These are phyloP conservation scores for Sycophila sp. DNA, from an alignment of 1,140 invertebrate genomes.

Conservation along the genomic window DNA sequence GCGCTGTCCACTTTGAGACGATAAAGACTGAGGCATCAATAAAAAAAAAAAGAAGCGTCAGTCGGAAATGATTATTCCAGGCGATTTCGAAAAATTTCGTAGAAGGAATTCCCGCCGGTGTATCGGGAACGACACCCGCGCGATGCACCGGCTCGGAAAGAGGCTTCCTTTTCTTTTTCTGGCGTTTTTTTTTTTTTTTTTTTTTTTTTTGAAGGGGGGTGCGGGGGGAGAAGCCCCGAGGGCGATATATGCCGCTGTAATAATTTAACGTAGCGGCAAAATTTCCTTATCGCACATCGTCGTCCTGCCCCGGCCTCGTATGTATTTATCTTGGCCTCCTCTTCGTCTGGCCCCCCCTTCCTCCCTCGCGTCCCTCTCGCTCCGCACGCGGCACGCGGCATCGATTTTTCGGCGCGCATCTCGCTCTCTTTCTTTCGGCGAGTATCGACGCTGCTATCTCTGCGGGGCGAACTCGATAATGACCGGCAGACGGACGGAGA, in stretches of 20 bases:
- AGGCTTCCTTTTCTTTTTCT: no score
- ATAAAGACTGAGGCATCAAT: no score
- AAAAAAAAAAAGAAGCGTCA: no score
- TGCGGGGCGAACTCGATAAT: constrained; percentile 10
- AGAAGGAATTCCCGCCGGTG: not conserved
- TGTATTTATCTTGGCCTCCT: constrained; percentile 26
- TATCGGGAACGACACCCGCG: not conserved
- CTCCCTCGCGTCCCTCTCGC: not conserved
- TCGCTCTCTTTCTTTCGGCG: not conserved
- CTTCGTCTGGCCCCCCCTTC: not conserved
- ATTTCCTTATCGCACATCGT: constrained; percentile 30
- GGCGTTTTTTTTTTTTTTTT: no score
- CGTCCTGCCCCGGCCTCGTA: not conserved
- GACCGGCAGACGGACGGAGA: constrained; percentile 15
- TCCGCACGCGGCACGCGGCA: not conserved
- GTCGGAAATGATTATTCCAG: no score
- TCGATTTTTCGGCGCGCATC: constrained; percentile 22
- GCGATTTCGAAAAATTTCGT: constrained; percentile 18
- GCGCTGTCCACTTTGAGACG: no score
- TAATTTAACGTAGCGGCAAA: constrained; percentile 24
- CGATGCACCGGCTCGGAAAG: not conserved
- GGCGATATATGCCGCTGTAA: constrained; percentile 1
- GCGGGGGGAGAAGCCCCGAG: not conserved
- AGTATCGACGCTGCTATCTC: constrained; percentile 21
- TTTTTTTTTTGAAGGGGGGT: no score